These are phyloP conservation scores for Formica selysi DNA, from an alignment of 1,140 invertebrate genomes.

Conservation along the genomic window DNA sequence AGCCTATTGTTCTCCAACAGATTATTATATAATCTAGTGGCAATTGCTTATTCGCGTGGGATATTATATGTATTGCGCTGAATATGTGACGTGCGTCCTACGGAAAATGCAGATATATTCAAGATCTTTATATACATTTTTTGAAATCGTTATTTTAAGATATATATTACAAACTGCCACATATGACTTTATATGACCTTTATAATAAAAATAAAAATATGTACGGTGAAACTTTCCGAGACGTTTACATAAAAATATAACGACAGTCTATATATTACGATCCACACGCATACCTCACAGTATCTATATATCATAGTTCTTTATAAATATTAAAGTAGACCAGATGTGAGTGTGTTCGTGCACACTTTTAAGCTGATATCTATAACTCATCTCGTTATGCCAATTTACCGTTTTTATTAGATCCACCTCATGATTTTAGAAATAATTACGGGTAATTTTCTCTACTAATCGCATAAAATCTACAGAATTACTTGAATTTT, in stretches of 20 bases:
- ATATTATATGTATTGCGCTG: conserved; percentile 24
- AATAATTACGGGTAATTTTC: no score
- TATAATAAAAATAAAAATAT: background rate
- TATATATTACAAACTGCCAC: background rate
- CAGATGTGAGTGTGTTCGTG: background rate
- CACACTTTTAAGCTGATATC: background rate
- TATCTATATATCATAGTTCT: no score
- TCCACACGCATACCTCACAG: background rate
- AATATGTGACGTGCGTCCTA: background rate
- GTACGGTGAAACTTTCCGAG: background rate
- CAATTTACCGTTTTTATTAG: background rate
- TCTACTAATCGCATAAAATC: no score
- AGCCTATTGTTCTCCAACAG: conserved; percentile 30
- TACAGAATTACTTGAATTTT: no score
- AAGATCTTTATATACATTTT: conserved; percentile 9
- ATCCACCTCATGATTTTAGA: background rate
- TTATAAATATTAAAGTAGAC: no score
- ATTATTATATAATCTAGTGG: conserved; percentile 52
- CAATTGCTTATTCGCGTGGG: conserved; percentile 17
- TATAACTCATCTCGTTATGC: background rate
- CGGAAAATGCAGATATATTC: background rate
- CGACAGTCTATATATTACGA: background rate
- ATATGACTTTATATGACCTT: background rate
- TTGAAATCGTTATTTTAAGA: no score
- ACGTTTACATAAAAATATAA: background rate